Base-by-base conservation (phyloP, 2,797 vertebrate genomes). In the Acanthurus lineatus region DNA sequence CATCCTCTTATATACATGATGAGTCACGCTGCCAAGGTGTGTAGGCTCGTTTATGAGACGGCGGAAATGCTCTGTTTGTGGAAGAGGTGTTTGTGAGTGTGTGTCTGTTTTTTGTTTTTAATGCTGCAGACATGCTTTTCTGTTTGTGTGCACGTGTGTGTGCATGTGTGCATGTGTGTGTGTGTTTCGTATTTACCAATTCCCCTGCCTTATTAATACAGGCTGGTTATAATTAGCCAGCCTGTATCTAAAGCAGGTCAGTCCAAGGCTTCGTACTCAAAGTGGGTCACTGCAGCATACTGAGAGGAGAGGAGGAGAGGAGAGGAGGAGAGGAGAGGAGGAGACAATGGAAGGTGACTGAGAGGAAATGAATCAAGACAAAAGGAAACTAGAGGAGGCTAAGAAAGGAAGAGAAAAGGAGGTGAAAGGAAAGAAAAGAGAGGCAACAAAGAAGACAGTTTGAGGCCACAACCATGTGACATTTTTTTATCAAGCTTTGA, bases 181-280 rank as follows among this genome's bases (percentile, higher is more conserved):
- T 84, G 83, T 83, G 72, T 86, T 89, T 90, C 71, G 61, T 90
- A 91, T 94, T 95, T 93, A 94, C 92, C 90, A 92, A 91, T 89
- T 91, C 88, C 85, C 84, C 78, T 51, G 79, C 78, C 89, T 93
- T 92, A 89, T 93, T 93, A 93, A 90, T 87, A 79, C 42, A 19
- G 83, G 89, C 76, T 85, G 87, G 90, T 88, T 96, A 95, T 93
- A 95, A 95, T 95, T 95, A 95, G 93, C 87, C 68, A 80, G 83
- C 90, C 91, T 90, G 82, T 75, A 93, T 95, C 83, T 89, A 94
- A 95, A 95, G 83, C 91, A 95, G 94, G 94, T 89, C 94, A 94
- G 89, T 89, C 84, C 91, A 70, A 84, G 88, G 86, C 92, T 90
- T 77, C 62, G 15, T 69, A 54, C 72, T 86, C 86, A 92, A 96